phyloP scores from a whole-genome alignment of 2,888 invertebrate species.

The Platycnemis pennipes region DNA sequence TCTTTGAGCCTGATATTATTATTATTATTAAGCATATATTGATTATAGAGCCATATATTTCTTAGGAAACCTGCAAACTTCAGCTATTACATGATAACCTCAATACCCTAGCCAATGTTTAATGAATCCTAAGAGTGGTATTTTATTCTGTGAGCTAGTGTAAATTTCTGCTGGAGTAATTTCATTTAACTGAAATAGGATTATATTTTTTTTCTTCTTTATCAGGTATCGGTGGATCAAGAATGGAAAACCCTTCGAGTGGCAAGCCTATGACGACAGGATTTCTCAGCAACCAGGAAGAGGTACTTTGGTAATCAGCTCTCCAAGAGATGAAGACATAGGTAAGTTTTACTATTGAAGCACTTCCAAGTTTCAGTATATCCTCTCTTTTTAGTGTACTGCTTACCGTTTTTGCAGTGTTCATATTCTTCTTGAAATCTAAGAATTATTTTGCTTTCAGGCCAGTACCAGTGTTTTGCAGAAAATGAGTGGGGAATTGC shows the following conservation, averaged over 20 bases:
- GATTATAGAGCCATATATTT: too few species aligned
- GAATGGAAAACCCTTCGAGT: conserved; percentile 97
- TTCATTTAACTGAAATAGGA: too few species aligned
- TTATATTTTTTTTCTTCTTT: conserved; percentile 44
- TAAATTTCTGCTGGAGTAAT: too few species aligned
- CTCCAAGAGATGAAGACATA: conserved; percentile 94
- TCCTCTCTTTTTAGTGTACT: not conserved
- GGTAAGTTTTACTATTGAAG: conserved; percentile 81
- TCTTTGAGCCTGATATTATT: too few species aligned
- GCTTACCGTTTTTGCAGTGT: not conserved
- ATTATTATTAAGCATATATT: too few species aligned
- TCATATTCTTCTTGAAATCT: not conserved
- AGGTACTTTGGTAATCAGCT: conserved; percentile 94
- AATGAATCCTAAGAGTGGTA: too few species aligned
- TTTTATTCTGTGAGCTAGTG: too few species aligned
- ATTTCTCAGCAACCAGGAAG: conserved; percentile 96
- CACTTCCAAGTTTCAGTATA: not conserved
- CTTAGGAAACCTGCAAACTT: too few species aligned
- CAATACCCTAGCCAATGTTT: too few species aligned
- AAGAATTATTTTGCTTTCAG: conserved; percentile 74
- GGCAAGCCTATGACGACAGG: conserved; percentile 95
- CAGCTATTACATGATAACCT: too few species aligned
- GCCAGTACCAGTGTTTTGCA: conserved; percentile 97
- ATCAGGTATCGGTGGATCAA: conserved; percentile 94
- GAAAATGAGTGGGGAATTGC: conserved; percentile 96